Conservation (phyloP, 37 sponge, comb jelly and placozoan genomes). For the Ianthella basta region DNA sequence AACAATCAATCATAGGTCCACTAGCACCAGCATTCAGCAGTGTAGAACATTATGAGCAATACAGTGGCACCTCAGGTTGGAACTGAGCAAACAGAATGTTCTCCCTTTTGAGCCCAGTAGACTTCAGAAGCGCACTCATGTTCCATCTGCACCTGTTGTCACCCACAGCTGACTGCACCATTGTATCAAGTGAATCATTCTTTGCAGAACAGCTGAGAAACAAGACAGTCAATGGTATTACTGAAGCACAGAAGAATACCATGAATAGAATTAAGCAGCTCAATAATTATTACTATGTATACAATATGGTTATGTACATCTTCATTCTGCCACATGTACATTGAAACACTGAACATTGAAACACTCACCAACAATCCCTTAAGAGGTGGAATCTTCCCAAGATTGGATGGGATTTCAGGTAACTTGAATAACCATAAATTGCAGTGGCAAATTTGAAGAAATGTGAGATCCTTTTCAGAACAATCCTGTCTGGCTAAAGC, state of each 20-base stretch:
- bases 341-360: too few species aligned
- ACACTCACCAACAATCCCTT: too few species aligned
- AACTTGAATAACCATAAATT: conserved; percentile 59
- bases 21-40: too few species aligned
- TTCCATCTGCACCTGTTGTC: conserved; percentile 49
- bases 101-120: conserved; percentile 26
- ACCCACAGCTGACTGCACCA: neutral
- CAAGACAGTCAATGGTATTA: too few species aligned
- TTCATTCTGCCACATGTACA: too few species aligned
- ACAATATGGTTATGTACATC: too few species aligned
- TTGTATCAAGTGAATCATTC: too few species aligned
- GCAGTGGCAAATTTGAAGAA: conserved; percentile 63
- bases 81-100: conserved; percentile 59
- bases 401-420: neutral
- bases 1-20: too few species aligned
- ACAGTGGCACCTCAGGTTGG: conserved; percentile 39
- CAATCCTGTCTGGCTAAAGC: conserved; percentile 21
- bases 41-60: neutral
- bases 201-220: too few species aligned
- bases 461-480: conserved; percentile 36
- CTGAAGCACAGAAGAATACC: too few species aligned
- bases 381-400: neutral
- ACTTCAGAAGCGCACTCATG: conserved; percentile 8
- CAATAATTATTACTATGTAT: too few species aligned
- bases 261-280: too few species aligned